These are phyloP conservation scores for Thaleichthys pacificus DNA, from an alignment of 2,797 vertebrate genomes.

Conservation along the genomic window DNA sequence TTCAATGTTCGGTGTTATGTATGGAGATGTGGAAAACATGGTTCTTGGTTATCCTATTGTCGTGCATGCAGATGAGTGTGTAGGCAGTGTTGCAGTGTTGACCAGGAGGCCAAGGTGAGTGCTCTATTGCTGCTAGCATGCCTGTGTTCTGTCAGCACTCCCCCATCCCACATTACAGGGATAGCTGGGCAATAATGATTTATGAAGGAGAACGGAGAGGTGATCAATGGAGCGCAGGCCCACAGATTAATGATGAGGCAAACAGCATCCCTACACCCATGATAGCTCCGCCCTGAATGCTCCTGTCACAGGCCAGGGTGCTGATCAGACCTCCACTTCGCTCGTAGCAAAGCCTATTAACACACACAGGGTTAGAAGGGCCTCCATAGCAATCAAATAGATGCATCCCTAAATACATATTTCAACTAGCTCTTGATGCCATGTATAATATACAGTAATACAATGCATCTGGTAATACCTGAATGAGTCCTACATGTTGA, in stretches of 20 bases:
- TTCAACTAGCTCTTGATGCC: too few species aligned
- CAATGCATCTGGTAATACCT: neutral
- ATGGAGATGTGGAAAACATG: neutral
- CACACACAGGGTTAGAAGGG: conserved; percentile 20
- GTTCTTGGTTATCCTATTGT: neutral
- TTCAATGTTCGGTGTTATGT: neutral
- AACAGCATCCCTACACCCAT: conserved; percentile 47
- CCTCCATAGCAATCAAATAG: conserved; percentile 5
- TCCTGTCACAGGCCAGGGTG: conserved; percentile 41
- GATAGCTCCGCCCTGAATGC: conserved; percentile 18
- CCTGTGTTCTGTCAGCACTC: conserved; percentile 58
- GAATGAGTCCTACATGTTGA: too few species aligned
- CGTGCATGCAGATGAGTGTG: conserved; percentile 12
- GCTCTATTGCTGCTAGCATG: conserved; percentile 28
- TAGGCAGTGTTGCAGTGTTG: conserved; percentile 13
- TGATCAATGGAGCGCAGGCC: conserved; percentile 61
- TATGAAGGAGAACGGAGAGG: conserved; percentile 58
- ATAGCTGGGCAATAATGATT: conserved; percentile 62
- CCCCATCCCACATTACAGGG: conserved; percentile 53
- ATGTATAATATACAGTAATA: too few species aligned
- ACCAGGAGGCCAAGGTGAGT: conserved; percentile 46
- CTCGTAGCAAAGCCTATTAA: conserved; percentile 47
- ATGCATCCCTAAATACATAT: neutral
- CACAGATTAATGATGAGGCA: conserved; percentile 67
- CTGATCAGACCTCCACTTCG: conserved; percentile 30